phyloP scores from a whole-genome alignment of 2,113 vertebrate species.

The Jaculus jaculus region DNA sequence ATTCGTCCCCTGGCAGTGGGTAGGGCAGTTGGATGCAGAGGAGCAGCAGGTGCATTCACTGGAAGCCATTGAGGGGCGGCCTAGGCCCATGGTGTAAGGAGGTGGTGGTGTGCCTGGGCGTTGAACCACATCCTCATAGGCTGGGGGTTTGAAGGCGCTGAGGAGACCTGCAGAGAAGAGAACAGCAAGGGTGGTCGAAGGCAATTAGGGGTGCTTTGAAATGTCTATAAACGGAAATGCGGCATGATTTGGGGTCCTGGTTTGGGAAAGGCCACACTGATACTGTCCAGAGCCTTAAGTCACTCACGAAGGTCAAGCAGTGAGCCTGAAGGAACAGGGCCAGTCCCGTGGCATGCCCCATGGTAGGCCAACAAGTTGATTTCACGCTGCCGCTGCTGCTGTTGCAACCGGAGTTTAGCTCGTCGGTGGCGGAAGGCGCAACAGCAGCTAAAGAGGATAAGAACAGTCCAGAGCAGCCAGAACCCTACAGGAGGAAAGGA shows the following conservation, averaged over 20 bases:
- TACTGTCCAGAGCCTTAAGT: slow-evolving; percentile 15
- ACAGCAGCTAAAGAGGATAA: slow-evolving; percentile 97
- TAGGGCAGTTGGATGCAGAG: slow-evolving; percentile 91
- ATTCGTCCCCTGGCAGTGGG: slow-evolving; percentile 67
- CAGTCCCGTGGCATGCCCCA: slow-evolving; percentile 90
- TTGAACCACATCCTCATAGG: slow-evolving; percentile 95
- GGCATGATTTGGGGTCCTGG: background rate
- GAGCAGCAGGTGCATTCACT: slow-evolving; percentile 92
- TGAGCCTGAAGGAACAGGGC: slow-evolving; percentile 85
- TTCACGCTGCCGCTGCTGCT: slow-evolving; percentile 97
- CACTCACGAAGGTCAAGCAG: slow-evolving; percentile 95
- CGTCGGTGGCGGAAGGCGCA: slow-evolving; percentile 96
- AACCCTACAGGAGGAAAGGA: slow-evolving; percentile 89
- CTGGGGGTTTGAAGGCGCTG: slow-evolving; percentile 94
- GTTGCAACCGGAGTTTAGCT: slow-evolving; percentile 94
- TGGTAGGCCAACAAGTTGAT: slow-evolving; percentile 98
- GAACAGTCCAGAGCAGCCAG: slow-evolving; percentile 96
- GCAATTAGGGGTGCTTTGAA: background rate
- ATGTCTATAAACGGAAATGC: slow-evolving; percentile 9
- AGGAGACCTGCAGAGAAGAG: slow-evolving; percentile 88
- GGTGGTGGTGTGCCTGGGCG: slow-evolving; percentile 94
- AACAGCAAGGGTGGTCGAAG: background rate
- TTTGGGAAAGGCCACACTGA: background rate
- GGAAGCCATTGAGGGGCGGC: slow-evolving; percentile 89
- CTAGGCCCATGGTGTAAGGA: slow-evolving; percentile 90